phyloP scores from a whole-genome alignment of 2,113 vertebrate species.

The Cricetomys ansorgei region DNA sequence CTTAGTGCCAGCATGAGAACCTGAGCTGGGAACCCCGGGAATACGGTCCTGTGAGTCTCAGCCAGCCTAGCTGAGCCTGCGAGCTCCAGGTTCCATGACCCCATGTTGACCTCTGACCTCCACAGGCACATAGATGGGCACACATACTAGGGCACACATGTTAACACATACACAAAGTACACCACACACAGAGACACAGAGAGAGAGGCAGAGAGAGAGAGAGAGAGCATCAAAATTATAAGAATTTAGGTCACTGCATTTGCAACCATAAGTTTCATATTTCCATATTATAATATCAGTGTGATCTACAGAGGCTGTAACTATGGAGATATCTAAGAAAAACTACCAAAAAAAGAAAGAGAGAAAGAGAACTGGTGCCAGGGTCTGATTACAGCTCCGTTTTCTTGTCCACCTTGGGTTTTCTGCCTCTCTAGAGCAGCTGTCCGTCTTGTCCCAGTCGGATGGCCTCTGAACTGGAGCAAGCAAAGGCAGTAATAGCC shows the following conservation, averaged over 20 bases:
- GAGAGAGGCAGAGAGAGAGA: too few species aligned
- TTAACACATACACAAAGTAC: neutral
- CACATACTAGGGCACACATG: neutral
- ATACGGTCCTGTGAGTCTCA: neutral
- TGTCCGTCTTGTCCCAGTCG: neutral
- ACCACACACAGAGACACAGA: neutral
- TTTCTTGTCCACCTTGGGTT: slow-evolving; percentile 6
- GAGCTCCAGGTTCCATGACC: neutral
- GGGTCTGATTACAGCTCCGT: neutral
- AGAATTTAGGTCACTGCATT: slow-evolving; percentile 1
- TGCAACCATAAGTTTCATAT: neutral
- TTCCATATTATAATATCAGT: neutral
- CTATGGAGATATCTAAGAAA: slow-evolving; percentile 48
- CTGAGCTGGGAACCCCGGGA: neutral
- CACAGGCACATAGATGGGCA: neutral
- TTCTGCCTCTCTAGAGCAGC: slow-evolving; percentile 31
- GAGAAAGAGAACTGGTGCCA: neutral
- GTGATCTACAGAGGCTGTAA: slow-evolving; percentile 25
- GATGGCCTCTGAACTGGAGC: slow-evolving; percentile 31
- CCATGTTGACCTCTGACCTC: neutral
- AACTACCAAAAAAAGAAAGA: neutral
- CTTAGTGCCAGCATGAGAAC: neutral
- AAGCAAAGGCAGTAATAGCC: slow-evolving; percentile 40
- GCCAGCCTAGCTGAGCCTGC: neutral
- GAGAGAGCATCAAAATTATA: neutral